Base-by-base conservation (phyloP, 1,140 invertebrate genomes). In the Sminthurides bifidus region DNA sequence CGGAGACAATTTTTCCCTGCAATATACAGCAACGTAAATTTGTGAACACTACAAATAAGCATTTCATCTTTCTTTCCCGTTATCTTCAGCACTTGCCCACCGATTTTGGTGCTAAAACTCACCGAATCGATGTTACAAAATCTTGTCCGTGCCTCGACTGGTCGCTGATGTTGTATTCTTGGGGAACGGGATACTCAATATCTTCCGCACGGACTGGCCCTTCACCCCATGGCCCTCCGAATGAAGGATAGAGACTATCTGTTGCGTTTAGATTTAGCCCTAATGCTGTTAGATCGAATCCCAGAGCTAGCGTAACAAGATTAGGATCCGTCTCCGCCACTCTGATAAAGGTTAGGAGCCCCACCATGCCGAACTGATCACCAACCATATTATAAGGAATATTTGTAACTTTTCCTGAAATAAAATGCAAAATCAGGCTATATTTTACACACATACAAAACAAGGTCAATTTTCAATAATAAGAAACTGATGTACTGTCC, bases 361-460 rank as follows among this genome's bases (percentile, higher is more conserved):
- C 95, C 57, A 97, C 92, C 77, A 98, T 97, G 60, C 95, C 95
- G 75, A 96, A 99, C 76, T 98, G 94, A 76, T 99, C 96, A 64
- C 87, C 90, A 54, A 99, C 91, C 94, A 98, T 98, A 70, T 86
- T 89, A 50, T 81, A 80, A 43, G 95, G 95, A 77, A 99, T 98
- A 74, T 98, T 95, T 67, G 92, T 92, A 61, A 98, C 91, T 74
- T 86, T 85, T 60, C 84, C 84, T 87, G 66, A 19, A 72, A 71
- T n/a, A n/a, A 46, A 44, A 46, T 43, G 8, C 58, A 41, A 65
- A 21, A 49, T 44, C 40, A 26, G 26, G n/a, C 15, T n/a, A 52
- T 21, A n/a, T n/a, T n/a, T n/a, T n/a, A n/a, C n/a, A n/a, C n/a
- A n/a, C n/a, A n/a, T n/a, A n/a, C n/a, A n/a, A n/a, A n/a, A n/a